Evolutionary conservation across 1,140 invertebrate genomes (phyloP), one percentile per base, ranked within the genome.

Genomic region (Aphelenchoides besseyi): DNA sequence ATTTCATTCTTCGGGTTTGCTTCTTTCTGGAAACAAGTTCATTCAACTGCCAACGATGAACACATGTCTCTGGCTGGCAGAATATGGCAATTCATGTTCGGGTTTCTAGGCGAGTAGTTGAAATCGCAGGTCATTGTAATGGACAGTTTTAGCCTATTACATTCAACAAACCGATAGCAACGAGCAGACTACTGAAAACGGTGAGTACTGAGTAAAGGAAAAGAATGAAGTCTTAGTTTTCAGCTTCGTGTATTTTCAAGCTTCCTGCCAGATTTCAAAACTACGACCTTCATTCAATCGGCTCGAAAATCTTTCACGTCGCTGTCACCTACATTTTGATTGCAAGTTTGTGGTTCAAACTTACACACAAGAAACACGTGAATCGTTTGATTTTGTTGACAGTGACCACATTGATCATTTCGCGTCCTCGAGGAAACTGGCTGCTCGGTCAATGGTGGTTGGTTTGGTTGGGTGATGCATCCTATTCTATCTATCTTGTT

Each of bases 31-130:
- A 12, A 16, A 23, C 41, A 48, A 48, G 41, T 48, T 23, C 12
- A 48, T 48, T 48, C 41, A 23, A 23, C 12, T 12, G 12, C 41
- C 41, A 48, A 48, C 41, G 41, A 48, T 23, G 55, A 5, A 33
- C 55, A 59, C 55, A 59, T 59, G 55, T 16, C 12, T 59, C 23
- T 59, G 18, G 55, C 16, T 23, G 26, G 26, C 5, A 5, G 55
- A 8, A 5, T 59, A 5, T 62, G 36, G 36, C 63, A 67, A 59
- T 62, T 67, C 62, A 35, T 67, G 36, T 18, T 67, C 32, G 36
- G 33, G n/a, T 37, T 67, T 59, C 26, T 67, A 2, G 36, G n/a
- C 29, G 23, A 61, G n/a, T 29, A 61, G 3, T 61, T 28, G 30
- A n/a, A n/a, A n/a, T n/a, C n/a, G n/a, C n/a, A n/a, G n/a, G n/a